Conservation (phyloP, 2,113 vertebrate genomes). For the Ibidorhyncha struthersii region DNA sequence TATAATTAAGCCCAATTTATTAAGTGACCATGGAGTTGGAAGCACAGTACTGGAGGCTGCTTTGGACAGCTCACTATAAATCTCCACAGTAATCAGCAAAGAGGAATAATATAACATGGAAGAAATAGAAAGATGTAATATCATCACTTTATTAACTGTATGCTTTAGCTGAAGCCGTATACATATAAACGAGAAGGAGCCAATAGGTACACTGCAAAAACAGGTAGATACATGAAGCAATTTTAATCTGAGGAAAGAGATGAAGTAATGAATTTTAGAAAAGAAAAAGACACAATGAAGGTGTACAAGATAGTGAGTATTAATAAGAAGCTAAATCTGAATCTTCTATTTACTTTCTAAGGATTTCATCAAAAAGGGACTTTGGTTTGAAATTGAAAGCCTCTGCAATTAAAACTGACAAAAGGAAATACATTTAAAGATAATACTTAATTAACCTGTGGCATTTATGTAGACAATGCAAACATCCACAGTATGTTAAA, state of each 20-base stretch:
- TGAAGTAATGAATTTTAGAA: neutral
- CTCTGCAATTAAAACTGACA: constrained; percentile 31
- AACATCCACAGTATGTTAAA: neutral
- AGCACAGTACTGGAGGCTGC: neutral
- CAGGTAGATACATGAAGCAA: neutral
- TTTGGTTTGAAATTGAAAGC: constrained; percentile 29
- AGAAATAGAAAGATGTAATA: neutral
- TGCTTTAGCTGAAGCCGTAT: neutral
- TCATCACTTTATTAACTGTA: neutral
- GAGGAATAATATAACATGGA: neutral
- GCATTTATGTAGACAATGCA: neutral
- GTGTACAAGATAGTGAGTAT: neutral
- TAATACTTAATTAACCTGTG: constrained; percentile 40
- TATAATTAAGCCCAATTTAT: constrained; percentile 33
- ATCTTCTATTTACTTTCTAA: constrained; percentile 30
- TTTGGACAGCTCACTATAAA: constrained; percentile 17
- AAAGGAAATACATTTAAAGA: constrained; percentile 43
- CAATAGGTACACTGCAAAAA: neutral
- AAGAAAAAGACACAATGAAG: neutral
- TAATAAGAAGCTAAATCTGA: constrained; percentile 19
- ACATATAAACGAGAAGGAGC: neutral
- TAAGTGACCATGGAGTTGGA: neutral
- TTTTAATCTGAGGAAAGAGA: neutral
- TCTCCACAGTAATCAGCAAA: neutral
- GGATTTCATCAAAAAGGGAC: constrained; percentile 17